A percentile compares a stretch with the other conserved stretches of the same genome.
Conservation (phyloP, 2,113 vertebrate species). For the Platichthys flesus region DNA sequence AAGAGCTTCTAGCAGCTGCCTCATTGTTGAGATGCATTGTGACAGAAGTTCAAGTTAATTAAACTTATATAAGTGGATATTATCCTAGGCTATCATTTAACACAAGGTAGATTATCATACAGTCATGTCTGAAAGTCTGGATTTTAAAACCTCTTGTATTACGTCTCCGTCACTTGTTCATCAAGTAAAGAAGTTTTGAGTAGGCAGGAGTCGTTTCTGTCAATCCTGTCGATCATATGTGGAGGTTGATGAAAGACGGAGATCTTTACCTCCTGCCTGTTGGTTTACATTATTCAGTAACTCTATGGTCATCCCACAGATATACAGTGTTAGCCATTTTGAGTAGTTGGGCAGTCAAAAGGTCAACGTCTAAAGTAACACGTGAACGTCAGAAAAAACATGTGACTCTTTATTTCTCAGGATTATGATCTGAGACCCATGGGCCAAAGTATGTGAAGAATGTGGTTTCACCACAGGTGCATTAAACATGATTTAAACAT, state of each 20-base stretch:
- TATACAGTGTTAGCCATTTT: neutral
- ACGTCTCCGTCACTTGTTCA: neutral
- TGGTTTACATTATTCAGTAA: no score
- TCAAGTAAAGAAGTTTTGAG: neutral
- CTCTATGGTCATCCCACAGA: neutral
- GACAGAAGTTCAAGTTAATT: no score
- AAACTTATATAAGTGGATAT: no score
- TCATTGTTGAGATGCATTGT: no score
- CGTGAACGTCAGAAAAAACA: neutral
- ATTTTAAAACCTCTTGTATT: neutral
- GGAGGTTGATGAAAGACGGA: neutral
- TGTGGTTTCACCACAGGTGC: conserved; percentile 40
- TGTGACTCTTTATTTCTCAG: conserved; percentile 16
- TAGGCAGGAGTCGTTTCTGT: neutral
- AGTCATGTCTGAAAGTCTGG: neutral
- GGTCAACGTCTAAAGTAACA: neutral
- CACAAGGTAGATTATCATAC: no score
- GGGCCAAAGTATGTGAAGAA: conserved; percentile 57
- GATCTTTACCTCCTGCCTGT: neutral
- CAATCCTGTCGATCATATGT: neutral
- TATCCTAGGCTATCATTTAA: no score
- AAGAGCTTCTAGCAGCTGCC: no score
- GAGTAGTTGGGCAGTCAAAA: neutral
- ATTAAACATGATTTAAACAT: conserved; percentile 10
- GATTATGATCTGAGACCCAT: conserved; percentile 41